These are phyloP conservation scores for Salvelinus namaycush DNA, from an alignment of 2,113 vertebrate species.

Conservation along the genomic window DNA sequence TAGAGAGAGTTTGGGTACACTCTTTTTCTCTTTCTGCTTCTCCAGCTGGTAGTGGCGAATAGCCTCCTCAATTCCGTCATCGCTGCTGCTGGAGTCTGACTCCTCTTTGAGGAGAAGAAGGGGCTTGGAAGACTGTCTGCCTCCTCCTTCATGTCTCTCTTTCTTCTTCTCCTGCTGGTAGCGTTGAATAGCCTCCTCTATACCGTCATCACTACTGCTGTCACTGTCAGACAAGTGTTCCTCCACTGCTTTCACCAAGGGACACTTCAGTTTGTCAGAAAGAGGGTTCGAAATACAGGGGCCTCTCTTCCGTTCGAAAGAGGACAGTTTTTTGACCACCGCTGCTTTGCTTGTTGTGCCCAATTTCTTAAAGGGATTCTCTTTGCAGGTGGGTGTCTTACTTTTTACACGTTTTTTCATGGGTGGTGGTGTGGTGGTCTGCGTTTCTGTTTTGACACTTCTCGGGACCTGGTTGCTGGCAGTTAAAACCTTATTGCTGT, in stretches of 20 bases:
- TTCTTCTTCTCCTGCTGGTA: conserved; percentile 84
- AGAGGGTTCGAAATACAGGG: conserved; percentile 30
- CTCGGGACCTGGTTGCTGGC: conserved; percentile 58
- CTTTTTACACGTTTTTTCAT: conserved; percentile 66
- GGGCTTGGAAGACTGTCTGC: conserved; percentile 16
- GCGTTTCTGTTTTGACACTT: conserved; percentile 44
- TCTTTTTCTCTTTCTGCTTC: conserved; percentile 72
- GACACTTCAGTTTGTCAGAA: conserved; percentile 37
- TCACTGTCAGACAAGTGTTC: conserved; percentile 60
- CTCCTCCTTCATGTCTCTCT: conserved; percentile 51
- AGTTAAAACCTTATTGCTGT: conserved; percentile 51
- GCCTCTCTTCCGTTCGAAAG: conserved; percentile 34
- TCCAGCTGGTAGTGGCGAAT: conserved; percentile 91
- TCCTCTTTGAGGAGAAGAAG: conserved; percentile 37
- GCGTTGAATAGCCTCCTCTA: conserved; percentile 91
- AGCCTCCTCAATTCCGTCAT: conserved; percentile 92
- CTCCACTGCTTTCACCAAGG: conserved; percentile 19
- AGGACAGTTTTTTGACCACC: conserved; percentile 30
- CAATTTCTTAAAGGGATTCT: conserved; percentile 51
- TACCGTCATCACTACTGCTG: conserved; percentile 84
- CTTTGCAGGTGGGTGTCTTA: conserved; percentile 55
- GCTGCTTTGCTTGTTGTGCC: conserved; percentile 38
- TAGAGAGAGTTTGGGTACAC: conserved; percentile 14
- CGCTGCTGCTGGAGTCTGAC: conserved; percentile 83
- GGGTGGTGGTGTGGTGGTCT: conserved; percentile 26